Conservation (phyloP, 2,888 invertebrate species). For the Eupelmus urozonus region DNA sequence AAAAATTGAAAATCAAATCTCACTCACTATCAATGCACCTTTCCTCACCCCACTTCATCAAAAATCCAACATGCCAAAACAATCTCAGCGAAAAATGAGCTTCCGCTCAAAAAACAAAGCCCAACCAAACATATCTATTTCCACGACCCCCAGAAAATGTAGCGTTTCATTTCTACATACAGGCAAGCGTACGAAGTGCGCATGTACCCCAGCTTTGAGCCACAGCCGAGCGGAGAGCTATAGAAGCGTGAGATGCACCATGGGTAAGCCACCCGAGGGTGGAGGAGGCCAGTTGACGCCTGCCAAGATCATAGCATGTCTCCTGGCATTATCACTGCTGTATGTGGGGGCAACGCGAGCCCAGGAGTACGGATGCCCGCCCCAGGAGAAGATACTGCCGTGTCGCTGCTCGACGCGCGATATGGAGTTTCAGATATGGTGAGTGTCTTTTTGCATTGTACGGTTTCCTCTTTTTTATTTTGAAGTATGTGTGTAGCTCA, state of each 20-base stretch:
- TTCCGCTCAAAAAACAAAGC: too few species aligned
- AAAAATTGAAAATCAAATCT: too few species aligned
- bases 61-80: too few species aligned
- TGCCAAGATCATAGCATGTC: constrained; percentile 59
- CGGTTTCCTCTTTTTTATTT: too few species aligned
- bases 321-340: constrained; percentile 62
- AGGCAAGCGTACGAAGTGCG: too few species aligned
- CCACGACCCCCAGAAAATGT: constrained; percentile 56
- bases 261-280: constrained; percentile 73
- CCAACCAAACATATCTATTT: too few species aligned
- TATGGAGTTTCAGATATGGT: constrained; percentile 93
- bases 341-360: constrained; percentile 14
- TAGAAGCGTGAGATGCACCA: constrained; percentile 68
- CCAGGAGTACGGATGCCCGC: constrained; percentile 82
- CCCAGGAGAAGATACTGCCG: constrained; percentile 87
- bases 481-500: too few species aligned
- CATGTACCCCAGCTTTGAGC: too few species aligned
- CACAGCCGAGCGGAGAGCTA: background rate
- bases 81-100: too few species aligned
- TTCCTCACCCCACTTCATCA: too few species aligned
- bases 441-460: constrained; percentile 62
- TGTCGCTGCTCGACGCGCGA: constrained; percentile 89
- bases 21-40: too few species aligned
- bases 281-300: constrained; percentile 55
- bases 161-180: constrained; percentile 14